Evolutionary conservation across 2,888 invertebrate species (phyloP).

Genomic region (Malthinus seriepunctatus): DNA sequence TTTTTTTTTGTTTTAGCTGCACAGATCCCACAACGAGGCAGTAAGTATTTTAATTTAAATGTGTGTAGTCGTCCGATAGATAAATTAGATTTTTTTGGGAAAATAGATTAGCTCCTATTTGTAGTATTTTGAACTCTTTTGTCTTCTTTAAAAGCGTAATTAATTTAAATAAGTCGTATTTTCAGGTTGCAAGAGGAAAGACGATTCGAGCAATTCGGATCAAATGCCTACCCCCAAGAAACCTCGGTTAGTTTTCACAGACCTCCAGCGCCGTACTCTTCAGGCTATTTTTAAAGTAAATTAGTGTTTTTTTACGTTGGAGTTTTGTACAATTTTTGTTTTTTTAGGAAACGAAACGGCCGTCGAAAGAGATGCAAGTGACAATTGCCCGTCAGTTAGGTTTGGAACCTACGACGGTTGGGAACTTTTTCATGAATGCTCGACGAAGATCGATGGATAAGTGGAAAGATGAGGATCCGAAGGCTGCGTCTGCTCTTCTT

Average conservation of each 20-base stretch:
- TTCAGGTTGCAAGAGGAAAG: constrained; percentile 94
- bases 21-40: constrained; percentile 88
- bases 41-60: constrained; percentile 64
- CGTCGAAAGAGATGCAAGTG: constrained; percentile 99
- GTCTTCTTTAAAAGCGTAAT: too few species aligned
- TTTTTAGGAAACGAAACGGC: constrained; percentile 92
- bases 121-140: too few species aligned
- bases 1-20: constrained; percentile 74
- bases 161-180: constrained; percentile 21
- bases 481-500: constrained; percentile 54
- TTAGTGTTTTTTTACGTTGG: neutral
- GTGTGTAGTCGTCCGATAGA: constrained; percentile 45
- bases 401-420: constrained; percentile 95
- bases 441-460: constrained; percentile 96
- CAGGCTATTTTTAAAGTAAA: constrained; percentile 99
- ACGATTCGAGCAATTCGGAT: constrained; percentile 75
- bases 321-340: neutral
- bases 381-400: constrained; percentile 97
- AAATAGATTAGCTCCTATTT: too few species aligned
- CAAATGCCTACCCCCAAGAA: constrained; percentile 95
- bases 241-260: constrained; percentile 99
- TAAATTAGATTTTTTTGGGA: too few species aligned
- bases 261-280: constrained; percentile 99
- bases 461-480: constrained; percentile 93
- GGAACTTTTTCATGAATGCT: constrained; percentile 99